A percentile compares a stretch with the other conserved stretches of the same genome.
Evolutionary conservation across 2,888 invertebrate species (phyloP).

Genomic region (Pherbina coryleti): DNA sequence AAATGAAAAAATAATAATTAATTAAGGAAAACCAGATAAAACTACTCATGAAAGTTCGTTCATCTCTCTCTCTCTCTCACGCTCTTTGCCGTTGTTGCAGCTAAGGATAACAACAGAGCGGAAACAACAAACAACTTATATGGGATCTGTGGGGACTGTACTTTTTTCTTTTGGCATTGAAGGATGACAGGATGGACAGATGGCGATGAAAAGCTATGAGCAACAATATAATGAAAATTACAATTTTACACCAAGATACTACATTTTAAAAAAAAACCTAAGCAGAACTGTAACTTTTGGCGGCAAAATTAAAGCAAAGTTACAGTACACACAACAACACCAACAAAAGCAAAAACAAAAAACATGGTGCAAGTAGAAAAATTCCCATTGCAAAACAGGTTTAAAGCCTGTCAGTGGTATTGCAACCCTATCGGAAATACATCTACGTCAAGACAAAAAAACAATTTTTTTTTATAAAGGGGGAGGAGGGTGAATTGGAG

Average conservation of each 20-base stretch:
- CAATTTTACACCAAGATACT: neutral
- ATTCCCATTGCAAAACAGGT: neutral
- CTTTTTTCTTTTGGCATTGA: neutral
- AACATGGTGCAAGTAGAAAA: neutral
- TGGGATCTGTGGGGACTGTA: constrained; percentile 16
- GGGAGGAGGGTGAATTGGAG: neutral
- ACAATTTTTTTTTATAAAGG: no score
- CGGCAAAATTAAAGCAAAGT: neutral
- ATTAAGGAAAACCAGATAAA: no score
- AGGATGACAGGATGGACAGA: neutral
- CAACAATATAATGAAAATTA: neutral
- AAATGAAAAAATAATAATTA: no score
- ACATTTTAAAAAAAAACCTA: neutral
- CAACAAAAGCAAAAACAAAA: neutral
- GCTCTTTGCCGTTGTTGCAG: no score
- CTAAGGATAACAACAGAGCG: neutral
- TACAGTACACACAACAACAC: neutral
- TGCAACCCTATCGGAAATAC: neutral
- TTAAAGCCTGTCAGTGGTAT: neutral
- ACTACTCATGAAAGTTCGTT: no score
- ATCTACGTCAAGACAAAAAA: neutral
- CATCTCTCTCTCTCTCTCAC: no score
- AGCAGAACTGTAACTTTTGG: no score
- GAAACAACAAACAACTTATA: constrained; percentile 3
- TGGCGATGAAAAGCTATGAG: neutral